Evolutionary conservation across 2,888 invertebrate species (phyloP), one percentile per base, ranked within the genome.

Genomic region (Platycheirus albimanus): DNA sequence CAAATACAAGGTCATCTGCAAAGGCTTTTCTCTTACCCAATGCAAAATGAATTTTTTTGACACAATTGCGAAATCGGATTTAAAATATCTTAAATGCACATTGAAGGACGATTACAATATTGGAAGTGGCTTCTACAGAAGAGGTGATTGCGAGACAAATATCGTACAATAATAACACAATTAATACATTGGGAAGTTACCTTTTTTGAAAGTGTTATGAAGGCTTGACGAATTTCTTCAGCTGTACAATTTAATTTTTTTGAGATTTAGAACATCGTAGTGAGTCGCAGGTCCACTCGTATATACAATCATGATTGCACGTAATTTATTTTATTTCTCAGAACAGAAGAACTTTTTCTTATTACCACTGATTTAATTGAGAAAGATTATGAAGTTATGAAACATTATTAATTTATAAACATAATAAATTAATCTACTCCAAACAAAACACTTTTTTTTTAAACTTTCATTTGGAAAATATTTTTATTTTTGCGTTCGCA

Each of bases 151-250:
- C n/a, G n/a, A n/a, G n/a, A n/a, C n/a, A n/a, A n/a, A n/a, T n/a
- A n/a, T n/a, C n/a, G n/a, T n/a, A n/a, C n/a, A n/a, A n/a, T n/a
- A n/a, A n/a, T n/a, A n/a, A n/a, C n/a, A n/a, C n/a, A n/a, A n/a
- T n/a, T n/a, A 56, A 51, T 38, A n/a, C n/a, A n/a, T n/a, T n/a
- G n/a, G n/a, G n/a, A n/a, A n/a, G n/a, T 54, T 91, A 96, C 96
- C 92, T 94, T 91, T 92, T 97, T 97, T 8, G 96, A 96, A 86
- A 96, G 91, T 87, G 92, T 92, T 33, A 97, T 92, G 88, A 95
- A 97, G 11, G 96, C 95, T 84, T 93, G 92, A 86, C 94, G 94
- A 66, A 97, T 95, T 85, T 97, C 95, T 89, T 94, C 93, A 19
- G 93, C 91, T 0, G 94, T 92, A 88, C 95, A 95, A 88, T 93